Conservation (phyloP, 2,888 invertebrate genomes). For the Thecophora atra region DNA sequence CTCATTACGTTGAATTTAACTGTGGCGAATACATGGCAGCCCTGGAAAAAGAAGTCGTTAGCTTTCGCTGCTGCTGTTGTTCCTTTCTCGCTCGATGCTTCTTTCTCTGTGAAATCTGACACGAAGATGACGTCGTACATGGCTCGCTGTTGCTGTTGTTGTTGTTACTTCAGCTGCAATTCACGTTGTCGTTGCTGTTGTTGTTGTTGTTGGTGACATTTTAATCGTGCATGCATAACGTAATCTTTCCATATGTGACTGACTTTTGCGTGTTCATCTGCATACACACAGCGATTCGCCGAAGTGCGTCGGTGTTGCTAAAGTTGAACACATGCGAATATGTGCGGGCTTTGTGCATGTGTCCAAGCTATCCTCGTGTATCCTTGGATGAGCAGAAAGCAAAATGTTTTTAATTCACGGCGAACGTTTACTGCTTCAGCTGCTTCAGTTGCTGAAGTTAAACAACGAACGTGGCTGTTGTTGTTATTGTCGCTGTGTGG, state of each 20-base stretch:
- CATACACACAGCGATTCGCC: too few species aligned
- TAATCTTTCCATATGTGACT: slow-evolving; percentile 31
- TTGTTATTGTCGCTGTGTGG: slow-evolving; percentile 11
- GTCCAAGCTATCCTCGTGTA: slow-evolving; percentile 20
- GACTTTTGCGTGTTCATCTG: slow-evolving; percentile 10
- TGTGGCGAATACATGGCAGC: neutral
- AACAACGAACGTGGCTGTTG: slow-evolving; percentile 3
- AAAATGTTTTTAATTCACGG: slow-evolving; percentile 1
- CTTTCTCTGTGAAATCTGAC: slow-evolving; percentile 20
- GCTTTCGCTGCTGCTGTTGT: neutral
- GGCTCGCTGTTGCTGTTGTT: slow-evolving; percentile 1
- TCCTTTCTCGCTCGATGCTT: too few species aligned
- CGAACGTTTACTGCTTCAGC: neutral
- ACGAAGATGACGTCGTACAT: slow-evolving; percentile 7
- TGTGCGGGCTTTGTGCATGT: neutral
- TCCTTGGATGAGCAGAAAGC: slow-evolving; percentile 23
- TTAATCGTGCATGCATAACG: slow-evolving; percentile 38
- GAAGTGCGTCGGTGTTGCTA: neutral
- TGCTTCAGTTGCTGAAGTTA: slow-evolving; percentile 13
- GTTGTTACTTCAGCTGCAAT: neutral
- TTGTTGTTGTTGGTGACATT: slow-evolving; percentile 26
- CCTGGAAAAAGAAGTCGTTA: slow-evolving; percentile 5
- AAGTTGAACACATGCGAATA: neutral
- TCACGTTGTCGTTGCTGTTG: neutral
- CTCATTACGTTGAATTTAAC: neutral